A percentile compares a stretch with the other conserved stretches of the same genome.
Evolutionary conservation across 2,888 invertebrate genomes (phyloP).

Genomic region (Dryococelus australis): DNA sequence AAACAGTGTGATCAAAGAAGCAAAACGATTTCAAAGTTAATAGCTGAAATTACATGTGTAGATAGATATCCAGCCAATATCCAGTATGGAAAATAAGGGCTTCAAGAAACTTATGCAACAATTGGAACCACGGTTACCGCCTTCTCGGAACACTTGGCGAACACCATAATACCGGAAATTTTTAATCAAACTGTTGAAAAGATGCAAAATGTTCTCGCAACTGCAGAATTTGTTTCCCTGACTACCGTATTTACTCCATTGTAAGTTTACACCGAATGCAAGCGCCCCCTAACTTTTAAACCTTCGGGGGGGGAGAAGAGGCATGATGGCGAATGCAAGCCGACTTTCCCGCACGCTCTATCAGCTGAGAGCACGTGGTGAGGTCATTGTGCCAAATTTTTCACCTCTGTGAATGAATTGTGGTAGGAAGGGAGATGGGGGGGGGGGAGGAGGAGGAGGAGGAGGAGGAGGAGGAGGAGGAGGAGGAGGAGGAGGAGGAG

Average conservation of each 20-base stretch:
- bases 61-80: neutral
- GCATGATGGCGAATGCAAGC: no score
- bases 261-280: no score
- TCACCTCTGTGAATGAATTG: neutral
- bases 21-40: neutral
- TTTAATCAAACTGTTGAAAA: neutral
- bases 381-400: no score
- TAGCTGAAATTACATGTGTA: neutral
- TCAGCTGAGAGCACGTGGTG: no score
- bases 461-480: constrained; percentile 20
- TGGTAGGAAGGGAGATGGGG: no score
- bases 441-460: neutral
- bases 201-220: neutral
- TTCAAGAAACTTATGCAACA: neutral
- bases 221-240: neutral
- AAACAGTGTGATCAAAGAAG: neutral
- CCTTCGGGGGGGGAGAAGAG: no score
- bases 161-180: neutral
- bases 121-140: neutral
- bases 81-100: neutral
- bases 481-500: constrained; percentile 7
- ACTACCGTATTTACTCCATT: no score
- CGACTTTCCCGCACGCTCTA: no score
- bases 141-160: neutral
- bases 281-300: no score